Base-by-base conservation (phyloP, 2,797 vertebrate species). In the Nyctalus aviator region DNA sequence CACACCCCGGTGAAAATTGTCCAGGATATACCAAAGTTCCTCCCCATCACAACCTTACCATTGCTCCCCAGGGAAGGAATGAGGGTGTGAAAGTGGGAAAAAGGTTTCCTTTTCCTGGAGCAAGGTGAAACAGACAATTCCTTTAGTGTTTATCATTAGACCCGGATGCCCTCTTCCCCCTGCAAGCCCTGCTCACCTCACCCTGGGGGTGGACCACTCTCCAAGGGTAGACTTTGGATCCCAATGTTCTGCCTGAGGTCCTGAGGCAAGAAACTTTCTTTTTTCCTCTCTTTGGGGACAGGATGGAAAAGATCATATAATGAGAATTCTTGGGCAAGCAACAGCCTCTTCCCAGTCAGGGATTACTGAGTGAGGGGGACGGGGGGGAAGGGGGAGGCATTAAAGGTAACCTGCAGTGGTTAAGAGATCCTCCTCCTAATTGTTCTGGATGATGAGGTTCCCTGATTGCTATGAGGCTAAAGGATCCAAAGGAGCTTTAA, bases 251-350 rank as follows among this genome's bases (percentile, higher is more conserved):
- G 35, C 89, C 79, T 82, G 64, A 23, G 41, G 27, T 90, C 83
- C 27, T 84, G 46, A 90, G 64, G 41, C 46, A 77, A 82, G 18
- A 83, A 87, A 66, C 11, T 57, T 87, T 72, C n/a, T 78, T 94
- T 83, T 78, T 78, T 46, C 71, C 21, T 87, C 30, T 89, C 5
- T 86, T 95, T 30, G 57, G 48, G 27, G 48, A 69, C 21, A n/a
- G 46, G 32, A 85, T 62, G 76, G 59, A 35, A 85, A 88, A 86
- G 27, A 44, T 62, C 12, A 27, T 27, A 2, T 53, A 71, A 77
- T 73, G 32, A 72, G 37, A 86, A 83, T 83, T 73, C 71, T 75
- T 59, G 32, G 55, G 69, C 10, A 75, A 72, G 9, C 41, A 92
- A 73, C 10, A 73, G 15, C 11, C 59, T 90, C 41, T 20, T 91